phyloP scores from a whole-genome alignment of 1,140 invertebrate genomes.

The Zaprionus taronus region DNA sequence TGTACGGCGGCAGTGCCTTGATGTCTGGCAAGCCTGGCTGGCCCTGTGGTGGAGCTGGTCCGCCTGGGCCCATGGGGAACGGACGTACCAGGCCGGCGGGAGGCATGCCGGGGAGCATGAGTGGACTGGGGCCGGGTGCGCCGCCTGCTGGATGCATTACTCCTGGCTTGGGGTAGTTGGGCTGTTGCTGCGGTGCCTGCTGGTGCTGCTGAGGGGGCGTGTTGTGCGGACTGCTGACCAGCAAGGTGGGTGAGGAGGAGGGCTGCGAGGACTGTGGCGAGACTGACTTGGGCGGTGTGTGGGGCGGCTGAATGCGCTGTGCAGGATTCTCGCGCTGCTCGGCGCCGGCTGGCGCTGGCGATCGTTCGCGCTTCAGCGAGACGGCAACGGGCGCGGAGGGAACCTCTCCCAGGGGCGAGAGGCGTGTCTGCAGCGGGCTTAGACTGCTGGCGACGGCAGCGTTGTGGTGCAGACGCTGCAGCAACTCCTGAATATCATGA shows the following conservation, averaged over 20 bases:
- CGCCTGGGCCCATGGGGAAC: constrained; percentile 74
- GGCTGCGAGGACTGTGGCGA: constrained; percentile 84
- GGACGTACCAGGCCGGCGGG: constrained; percentile 72
- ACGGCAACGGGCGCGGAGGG: constrained; percentile 34
- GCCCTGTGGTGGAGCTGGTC: constrained; percentile 42
- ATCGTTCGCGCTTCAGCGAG: constrained; percentile 76
- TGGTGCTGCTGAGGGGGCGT: constrained; percentile 66
- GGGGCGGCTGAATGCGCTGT: constrained; percentile 78
- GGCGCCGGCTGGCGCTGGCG: constrained; percentile 54
- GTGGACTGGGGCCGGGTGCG: constrained; percentile 42
- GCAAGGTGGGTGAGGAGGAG: constrained; percentile 74
- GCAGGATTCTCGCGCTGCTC: constrained; percentile 77
- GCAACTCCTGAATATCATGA: constrained; percentile 77
- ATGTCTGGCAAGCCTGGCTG: constrained; percentile 79
- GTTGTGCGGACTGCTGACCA: constrained; percentile 73
- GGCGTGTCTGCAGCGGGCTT: constrained; percentile 75
- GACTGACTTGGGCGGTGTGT: constrained; percentile 84
- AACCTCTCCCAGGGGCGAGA: constrained; percentile 65
- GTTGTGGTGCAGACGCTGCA: constrained; percentile 77
- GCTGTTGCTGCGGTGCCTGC: constrained; percentile 49
- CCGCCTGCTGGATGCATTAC: constrained; percentile 53
- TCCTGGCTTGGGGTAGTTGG: constrained; percentile 53
- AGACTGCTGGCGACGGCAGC: constrained; percentile 60
- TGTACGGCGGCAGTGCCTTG: constrained; percentile 86
- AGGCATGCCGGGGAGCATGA: constrained; percentile 80